These are phyloP conservation scores for Malachius bipustulatus DNA, from an alignment of 2,888 invertebrate species.

Conservation along the genomic window DNA sequence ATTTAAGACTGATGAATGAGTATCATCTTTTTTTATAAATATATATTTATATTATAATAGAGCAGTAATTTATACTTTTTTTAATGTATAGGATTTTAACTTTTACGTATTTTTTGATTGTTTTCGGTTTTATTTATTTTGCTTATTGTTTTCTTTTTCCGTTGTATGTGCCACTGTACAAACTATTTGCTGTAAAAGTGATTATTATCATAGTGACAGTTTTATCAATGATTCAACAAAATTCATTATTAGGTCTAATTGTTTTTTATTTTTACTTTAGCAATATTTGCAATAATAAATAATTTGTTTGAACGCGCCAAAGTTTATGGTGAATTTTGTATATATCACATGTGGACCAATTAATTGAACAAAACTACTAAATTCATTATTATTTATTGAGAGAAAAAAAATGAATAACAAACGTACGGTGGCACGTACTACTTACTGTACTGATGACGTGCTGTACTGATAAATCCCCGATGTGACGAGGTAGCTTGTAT, in stretches of 20 bases:
- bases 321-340: no score
- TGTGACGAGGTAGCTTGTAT: conserved; percentile 27
- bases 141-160: conserved; percentile 14
- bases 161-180: conserved; percentile 21
- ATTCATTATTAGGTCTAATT: no score
- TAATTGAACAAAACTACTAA: not conserved
- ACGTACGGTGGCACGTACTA: conserved; percentile 20
- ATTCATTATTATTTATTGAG: conserved; percentile 4
- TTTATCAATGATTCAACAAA: no score
- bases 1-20: conserved; percentile 35
- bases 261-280: no score
- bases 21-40: conserved; percentile 26
- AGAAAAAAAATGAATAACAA: conserved; percentile 9
- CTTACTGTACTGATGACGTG: not conserved
- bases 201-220: no score
- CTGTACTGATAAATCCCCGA: conserved; percentile 12
- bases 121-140: conserved; percentile 11
- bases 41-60: no score
- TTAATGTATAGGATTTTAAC: conserved; percentile 9
- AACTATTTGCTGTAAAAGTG: conserved; percentile 7
- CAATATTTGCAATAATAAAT: no score
- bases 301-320: no score
- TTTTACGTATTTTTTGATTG: conserved; percentile 9
- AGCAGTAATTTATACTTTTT: conserved; percentile 11
- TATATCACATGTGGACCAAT: conserved; percentile 14